Evolutionary conservation across 2,113 vertebrate species (phyloP).

Genomic region (Egretta garzetta): DNA sequence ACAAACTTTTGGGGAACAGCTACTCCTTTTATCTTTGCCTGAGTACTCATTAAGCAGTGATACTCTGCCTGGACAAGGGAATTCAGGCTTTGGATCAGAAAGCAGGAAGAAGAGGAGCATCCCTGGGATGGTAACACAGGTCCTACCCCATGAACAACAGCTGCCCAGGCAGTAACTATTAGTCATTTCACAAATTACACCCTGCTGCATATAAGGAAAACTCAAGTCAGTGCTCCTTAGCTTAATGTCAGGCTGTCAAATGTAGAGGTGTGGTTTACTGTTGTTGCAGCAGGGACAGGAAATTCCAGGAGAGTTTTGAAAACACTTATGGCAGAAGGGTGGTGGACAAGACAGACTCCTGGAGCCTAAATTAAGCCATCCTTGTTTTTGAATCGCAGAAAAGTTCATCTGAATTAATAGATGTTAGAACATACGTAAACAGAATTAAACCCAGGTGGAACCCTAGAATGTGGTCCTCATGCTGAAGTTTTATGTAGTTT

Average conservation of each 20-base stretch:
- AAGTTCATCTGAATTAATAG: not conserved
- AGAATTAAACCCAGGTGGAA: not conserved
- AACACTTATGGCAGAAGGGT: not conserved
- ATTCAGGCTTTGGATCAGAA: not conserved
- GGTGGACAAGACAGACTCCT: not conserved
- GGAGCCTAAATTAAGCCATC: not conserved
- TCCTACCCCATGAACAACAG: not conserved
- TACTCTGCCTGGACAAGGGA: not conserved
- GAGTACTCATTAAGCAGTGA: not conserved
- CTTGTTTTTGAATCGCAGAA: not conserved
- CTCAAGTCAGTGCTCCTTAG: not conserved
- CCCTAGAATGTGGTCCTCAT: not conserved
- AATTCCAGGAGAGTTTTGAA: conserved; percentile 35
- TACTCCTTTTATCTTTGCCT: not conserved
- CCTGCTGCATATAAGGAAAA: not conserved
- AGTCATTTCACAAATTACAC: conserved; percentile 32
- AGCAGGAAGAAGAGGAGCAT: not conserved
- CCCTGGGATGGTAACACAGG: not conserved
- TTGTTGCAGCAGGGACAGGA: conserved; percentile 30
- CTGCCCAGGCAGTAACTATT: not conserved
- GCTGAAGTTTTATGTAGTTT: not conserved
- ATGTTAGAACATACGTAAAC: not conserved
- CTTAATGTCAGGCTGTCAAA: conserved; percentile 3
- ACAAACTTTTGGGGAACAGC: not conserved
- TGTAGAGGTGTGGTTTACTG: not conserved